Conservation (phyloP, 2,888 invertebrate species). For the Sminthurinus aureus region DNA sequence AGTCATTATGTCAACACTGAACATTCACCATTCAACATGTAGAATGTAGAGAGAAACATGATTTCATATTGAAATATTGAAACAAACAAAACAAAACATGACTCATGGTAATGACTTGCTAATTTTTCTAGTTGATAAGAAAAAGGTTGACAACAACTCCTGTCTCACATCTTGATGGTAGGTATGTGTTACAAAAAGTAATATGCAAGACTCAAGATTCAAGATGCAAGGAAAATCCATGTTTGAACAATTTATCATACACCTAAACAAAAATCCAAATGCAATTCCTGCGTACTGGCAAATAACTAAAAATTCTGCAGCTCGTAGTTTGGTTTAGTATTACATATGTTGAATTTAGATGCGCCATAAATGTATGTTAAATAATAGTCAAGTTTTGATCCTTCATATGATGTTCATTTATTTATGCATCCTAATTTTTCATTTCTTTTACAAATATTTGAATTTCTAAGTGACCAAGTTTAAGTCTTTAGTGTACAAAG, state of each 20-base stretch:
- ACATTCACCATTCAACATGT: not conserved
- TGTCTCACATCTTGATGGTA: not conserved
- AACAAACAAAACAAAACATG: not conserved
- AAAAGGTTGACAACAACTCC: not conserved
- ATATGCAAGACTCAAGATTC: too few species aligned
- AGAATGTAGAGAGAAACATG: not conserved
- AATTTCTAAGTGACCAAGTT: too few species aligned
- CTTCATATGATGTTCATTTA: too few species aligned
- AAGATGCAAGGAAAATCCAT: not conserved
- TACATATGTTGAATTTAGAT: too few species aligned
- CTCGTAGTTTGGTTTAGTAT: too few species aligned
- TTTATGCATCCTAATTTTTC: too few species aligned
- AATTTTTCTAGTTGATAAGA: not conserved
- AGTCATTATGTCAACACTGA: not conserved
- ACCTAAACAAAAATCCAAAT: not conserved
- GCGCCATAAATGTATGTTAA: too few species aligned
- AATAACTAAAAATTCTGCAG: too few species aligned
- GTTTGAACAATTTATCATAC: not conserved
- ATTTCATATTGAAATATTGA: not conserved
- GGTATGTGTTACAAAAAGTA: not conserved
- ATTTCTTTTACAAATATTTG: too few species aligned
- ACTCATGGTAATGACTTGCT: not conserved
- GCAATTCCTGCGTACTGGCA: not conserved
- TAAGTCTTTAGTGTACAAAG: too few species aligned
- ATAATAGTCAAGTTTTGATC: too few species aligned